Percentiles rank a stretch among this genome's conserved stretches.
Conservation (phyloP, 1,140 invertebrate genomes). For the Dreissena rostriformis region DNA sequence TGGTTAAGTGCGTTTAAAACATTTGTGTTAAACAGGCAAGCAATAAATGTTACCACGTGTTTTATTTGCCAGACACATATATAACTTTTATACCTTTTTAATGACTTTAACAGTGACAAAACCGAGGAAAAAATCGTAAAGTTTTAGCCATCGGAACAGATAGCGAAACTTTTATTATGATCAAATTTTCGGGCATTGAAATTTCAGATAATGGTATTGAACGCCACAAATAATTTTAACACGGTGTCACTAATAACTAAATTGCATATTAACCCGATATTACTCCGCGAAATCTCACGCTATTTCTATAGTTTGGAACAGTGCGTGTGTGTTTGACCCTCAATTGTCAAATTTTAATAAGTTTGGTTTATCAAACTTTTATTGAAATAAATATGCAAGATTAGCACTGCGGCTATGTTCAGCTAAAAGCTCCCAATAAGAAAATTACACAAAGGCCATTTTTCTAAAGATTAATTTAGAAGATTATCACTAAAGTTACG, state of each 20-base stretch:
- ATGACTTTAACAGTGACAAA: slow-evolving; percentile 34
- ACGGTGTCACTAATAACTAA: slow-evolving; percentile 30
- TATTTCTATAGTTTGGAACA: neutral
- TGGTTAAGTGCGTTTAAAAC: slow-evolving; percentile 19
- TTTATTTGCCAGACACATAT: slow-evolving; percentile 35
- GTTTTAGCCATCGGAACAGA: slow-evolving; percentile 36
- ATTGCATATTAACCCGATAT: slow-evolving; percentile 38
- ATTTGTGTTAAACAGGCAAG: slow-evolving; percentile 22
- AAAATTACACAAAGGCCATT: neutral
- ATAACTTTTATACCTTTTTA: slow-evolving; percentile 48
- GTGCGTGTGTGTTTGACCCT: neutral
- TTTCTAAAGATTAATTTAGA: slow-evolving; percentile 25
- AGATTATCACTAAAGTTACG: slow-evolving; percentile 29
- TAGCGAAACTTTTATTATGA: neutral
- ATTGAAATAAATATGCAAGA: slow-evolving; percentile 38
- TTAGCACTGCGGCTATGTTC: too few relatives aligned
- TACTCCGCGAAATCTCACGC: slow-evolving; percentile 9
- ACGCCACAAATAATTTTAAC: slow-evolving; percentile 11
- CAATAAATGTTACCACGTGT: slow-evolving; percentile 2
- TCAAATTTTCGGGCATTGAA: neutral
- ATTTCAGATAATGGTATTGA: neutral
- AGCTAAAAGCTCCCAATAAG: too few relatives aligned
- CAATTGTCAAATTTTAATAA: slow-evolving; percentile 32
- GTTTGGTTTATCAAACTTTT: slow-evolving; percentile 25
- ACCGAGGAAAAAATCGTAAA: slow-evolving; percentile 27